Conservation (phyloP, 2,888 invertebrate genomes). For the Drosophila rellima region DNA sequence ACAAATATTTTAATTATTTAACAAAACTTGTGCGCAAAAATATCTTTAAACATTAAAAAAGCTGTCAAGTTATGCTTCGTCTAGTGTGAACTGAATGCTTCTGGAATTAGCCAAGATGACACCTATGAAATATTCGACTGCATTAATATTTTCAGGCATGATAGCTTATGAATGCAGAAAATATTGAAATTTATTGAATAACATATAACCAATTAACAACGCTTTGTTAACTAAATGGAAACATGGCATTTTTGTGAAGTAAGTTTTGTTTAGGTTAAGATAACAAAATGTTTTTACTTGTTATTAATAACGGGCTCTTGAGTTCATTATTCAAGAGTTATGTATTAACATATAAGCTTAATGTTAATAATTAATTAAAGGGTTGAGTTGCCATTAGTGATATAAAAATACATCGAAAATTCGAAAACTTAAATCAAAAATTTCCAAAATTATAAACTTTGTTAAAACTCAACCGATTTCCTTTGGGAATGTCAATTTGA, state of each 20-base stretch:
- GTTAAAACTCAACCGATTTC: too few relatives aligned
- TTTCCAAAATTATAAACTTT: too few relatives aligned
- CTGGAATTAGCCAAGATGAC: conserved; percentile 51
- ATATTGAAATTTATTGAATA: conserved; percentile 7
- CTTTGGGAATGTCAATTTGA: too few relatives aligned
- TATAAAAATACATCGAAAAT: too few relatives aligned
- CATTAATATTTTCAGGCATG: conserved; percentile 14
- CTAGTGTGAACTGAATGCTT: conserved; percentile 48
- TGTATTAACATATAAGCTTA: neutral
- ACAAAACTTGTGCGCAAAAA: conserved; percentile 42
- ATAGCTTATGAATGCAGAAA: conserved; percentile 1
- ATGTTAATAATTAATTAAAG: neutral
- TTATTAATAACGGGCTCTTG: neutral
- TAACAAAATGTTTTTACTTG: conserved; percentile 3
- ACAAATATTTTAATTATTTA: conserved; percentile 80
- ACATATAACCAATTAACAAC: conserved; percentile 1
- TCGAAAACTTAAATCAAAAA: too few relatives aligned
- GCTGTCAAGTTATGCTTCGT: conserved; percentile 25
- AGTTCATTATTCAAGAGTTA: neutral
- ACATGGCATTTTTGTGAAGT: neutral
- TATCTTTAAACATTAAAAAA: conserved; percentile 9
- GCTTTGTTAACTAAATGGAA: neutral
- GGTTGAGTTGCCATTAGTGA: too few relatives aligned
- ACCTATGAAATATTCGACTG: conserved; percentile 27
- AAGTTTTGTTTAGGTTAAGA: neutral